Base-by-base conservation (phyloP, 2,888 invertebrate genomes). In the Dolichopus griseipennis region DNA sequence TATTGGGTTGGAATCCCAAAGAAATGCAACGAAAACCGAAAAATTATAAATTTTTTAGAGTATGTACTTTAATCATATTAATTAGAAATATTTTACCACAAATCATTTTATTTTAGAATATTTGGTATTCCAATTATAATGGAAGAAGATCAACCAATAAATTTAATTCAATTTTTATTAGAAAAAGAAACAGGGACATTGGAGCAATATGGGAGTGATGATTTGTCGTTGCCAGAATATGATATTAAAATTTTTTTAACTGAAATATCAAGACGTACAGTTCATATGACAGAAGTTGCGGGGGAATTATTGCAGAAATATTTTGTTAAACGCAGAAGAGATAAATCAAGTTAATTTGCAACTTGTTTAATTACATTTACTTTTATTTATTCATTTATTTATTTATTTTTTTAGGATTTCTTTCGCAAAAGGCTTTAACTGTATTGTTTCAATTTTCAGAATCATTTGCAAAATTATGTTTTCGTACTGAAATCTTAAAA, bases 221-320 rank as follows among this genome's bases (percentile, higher is more conserved):
- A 75, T 61, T 71, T 81, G 0, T 74, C 76, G 18, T 75, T 81
- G 33, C 70, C 73, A 43, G 66, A 70, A 3, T 77, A 78, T 1
- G 81, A 81, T 67, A 74, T 81, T 71, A 76, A 75, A 4, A 34
- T 70, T 27, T 75, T 77, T 68, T 67, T 81, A 2, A 70, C 72
- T 2, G 66, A 74, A 22, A 70, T 80, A 12, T 74, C 77, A 7
- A 76, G 76, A 65, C 73, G 75, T 1, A 70, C 74, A 64, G 74
- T 77, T 0, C 69, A 72, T 15, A 72, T 79, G 4, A 73, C 75
- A 0, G 27, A 71, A 6, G 75, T 76, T 21, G 83, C 84, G 0
- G 73, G 76, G 8, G 71, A 75, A 18, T 73, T 84, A 68, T 75
- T 84, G 18, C 78, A 79, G 69, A 79, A 81, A 67, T 84, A 84